Percentiles rank a stretch among this genome's conserved stretches.
Conservation (phyloP, 2,797 vertebrate species). For the Lates japonicus region DNA sequence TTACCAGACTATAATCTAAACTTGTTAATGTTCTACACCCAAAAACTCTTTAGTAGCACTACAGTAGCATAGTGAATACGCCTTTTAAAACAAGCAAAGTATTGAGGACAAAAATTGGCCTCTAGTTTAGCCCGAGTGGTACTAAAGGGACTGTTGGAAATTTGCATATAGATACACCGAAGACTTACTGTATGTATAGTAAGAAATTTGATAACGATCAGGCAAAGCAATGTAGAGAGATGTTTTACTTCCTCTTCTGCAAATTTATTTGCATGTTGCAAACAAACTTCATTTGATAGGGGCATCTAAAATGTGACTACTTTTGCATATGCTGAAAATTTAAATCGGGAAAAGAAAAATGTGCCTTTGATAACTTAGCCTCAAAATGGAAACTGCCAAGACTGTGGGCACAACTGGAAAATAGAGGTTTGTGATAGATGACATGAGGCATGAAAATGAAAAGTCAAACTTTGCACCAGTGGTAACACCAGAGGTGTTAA, state of each 20-base stretch:
- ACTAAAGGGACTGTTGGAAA: neutral
- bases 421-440: neutral
- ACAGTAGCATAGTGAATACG: too few species aligned
- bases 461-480: constrained; percentile 4
- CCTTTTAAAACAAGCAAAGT: neutral
- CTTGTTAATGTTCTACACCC: neutral
- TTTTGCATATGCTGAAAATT: constrained; percentile 18
- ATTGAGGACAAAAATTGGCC: neutral
- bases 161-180: neutral
- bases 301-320: neutral
- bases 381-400: constrained; percentile 6
- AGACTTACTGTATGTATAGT: neutral
- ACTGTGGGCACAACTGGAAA: neutral
- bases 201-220: constrained; percentile 4
- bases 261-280: constrained; percentile 35
- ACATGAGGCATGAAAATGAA: constrained; percentile 3
- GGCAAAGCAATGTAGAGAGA: neutral
- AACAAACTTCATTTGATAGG: constrained; percentile 16
- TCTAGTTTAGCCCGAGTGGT: neutral
- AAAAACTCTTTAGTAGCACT: neutral
- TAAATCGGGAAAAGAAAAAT: constrained; percentile 13
- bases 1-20: neutral
- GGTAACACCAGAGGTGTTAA: neutral
- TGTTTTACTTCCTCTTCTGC: constrained; percentile 15
- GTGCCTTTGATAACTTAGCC: constrained; percentile 4